Evolutionary conservation across 1,140 invertebrate genomes (phyloP).

Genomic region (Trialeurodes vaporariorum): DNA sequence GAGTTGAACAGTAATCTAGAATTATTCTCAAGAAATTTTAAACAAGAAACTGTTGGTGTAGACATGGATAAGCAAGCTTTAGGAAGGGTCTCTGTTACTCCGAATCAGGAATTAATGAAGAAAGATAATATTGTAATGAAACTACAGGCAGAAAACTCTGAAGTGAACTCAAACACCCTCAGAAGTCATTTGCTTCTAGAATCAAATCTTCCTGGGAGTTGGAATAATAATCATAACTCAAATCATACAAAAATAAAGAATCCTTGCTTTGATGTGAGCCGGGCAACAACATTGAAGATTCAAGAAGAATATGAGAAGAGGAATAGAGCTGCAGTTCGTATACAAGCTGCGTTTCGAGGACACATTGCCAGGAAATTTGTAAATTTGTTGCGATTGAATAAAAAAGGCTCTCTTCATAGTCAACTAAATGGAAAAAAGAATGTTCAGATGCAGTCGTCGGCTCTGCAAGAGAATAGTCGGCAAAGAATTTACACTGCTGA

Average conservation of each 20-base stretch:
- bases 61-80: background rate
- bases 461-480: no score
- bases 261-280: background rate
- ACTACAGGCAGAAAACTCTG: background rate
- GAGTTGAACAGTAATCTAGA: background rate
- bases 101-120: no score
- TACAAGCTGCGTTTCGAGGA: slow-evolving; percentile 56
- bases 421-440: no score
- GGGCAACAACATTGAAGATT: no score
- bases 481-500: no score
- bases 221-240: background rate
- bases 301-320: slow-evolving; percentile 12
- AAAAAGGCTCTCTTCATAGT: no score
- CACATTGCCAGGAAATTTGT: slow-evolving; percentile 52
- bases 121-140: background rate
- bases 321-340: slow-evolving; percentile 49
- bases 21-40: background rate
- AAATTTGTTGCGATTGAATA: background rate
- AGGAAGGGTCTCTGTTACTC: background rate
- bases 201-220: background rate
- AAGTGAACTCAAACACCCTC: background rate
- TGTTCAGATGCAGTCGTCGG: no score
- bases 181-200: no score
- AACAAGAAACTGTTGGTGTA: background rate
- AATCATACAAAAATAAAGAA: background rate